phyloP scores from a whole-genome alignment of 1,140 invertebrate genomes.

The Pararge aegeria region DNA sequence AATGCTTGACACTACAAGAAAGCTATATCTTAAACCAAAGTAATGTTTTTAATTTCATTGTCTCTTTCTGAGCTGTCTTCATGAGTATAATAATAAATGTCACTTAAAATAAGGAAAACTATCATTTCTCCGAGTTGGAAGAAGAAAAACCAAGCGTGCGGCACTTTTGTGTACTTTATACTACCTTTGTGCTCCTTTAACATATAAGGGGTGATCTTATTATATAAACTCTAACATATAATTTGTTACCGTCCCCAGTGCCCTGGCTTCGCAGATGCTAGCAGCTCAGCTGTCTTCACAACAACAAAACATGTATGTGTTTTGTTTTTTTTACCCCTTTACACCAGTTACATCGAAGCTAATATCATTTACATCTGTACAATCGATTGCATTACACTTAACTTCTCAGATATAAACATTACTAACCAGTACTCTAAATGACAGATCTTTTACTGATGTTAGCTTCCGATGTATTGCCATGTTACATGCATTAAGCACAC shows the following conservation, averaged over 20 bases:
- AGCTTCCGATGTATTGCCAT: constrained; percentile 61
- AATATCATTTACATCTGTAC: constrained; percentile 36
- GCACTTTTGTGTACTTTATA: constrained; percentile 38
- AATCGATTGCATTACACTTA: not conserved
- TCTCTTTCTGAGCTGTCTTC: too few species aligned
- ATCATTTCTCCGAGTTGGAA: not conserved
- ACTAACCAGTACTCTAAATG: too few species aligned
- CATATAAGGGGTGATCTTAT: constrained; percentile 18
- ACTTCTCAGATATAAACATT: not conserved
- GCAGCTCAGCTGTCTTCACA: constrained; percentile 93
- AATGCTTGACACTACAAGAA: too few species aligned
- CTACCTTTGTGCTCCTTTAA: constrained; percentile 22
- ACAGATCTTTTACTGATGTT: too few species aligned
- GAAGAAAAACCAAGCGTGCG: constrained; percentile 49
- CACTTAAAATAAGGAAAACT: not conserved
- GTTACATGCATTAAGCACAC: constrained; percentile 71
- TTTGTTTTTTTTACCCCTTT: constrained; percentile 70
- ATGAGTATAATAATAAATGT: too few species aligned
- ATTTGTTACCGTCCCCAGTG: constrained; percentile 87
- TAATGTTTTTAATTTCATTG: too few species aligned
- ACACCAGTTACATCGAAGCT: constrained; percentile 56
- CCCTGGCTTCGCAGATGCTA: constrained; percentile 97
- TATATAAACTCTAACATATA: constrained; percentile 58
- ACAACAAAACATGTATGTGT: constrained; percentile 94
- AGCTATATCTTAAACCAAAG: too few species aligned